Percentiles rank a stretch among this genome's conserved stretches.
Conservation (phyloP, 2,797 vertebrate species). For the Poeciliopsis gracilis region DNA sequence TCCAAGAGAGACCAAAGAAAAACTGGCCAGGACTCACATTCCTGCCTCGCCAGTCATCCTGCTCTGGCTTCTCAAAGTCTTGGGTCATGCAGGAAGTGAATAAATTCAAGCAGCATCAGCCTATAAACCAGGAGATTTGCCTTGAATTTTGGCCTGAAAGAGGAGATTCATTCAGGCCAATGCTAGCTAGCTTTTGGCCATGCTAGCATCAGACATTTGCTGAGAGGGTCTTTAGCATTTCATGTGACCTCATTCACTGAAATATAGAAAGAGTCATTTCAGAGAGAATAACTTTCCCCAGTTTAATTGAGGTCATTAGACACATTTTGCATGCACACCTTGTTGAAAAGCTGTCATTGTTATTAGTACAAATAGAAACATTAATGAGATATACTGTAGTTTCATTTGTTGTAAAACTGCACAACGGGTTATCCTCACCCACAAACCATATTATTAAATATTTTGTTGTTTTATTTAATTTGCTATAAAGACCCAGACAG, state of each 20-base stretch:
- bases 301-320: background rate
- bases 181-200: conserved; percentile 22
- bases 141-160: conserved; percentile 9
- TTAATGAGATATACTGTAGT: background rate
- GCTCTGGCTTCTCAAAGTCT: background rate
- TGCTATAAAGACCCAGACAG: background rate
- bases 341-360: too few relatives aligned
- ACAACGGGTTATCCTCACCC: background rate
- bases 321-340: background rate
- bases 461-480: background rate
- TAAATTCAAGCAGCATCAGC: background rate
- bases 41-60: background rate
- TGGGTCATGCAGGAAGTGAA: background rate
- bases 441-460: background rate
- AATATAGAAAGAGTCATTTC: background rate
- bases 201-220: conserved; percentile 34
- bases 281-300: background rate
- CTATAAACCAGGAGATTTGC: background rate
- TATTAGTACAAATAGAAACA: background rate
- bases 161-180: too few relatives aligned
- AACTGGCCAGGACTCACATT: background rate
- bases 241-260: conserved; percentile 26
- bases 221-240: conserved; percentile 31
- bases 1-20: background rate
- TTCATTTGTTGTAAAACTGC: background rate